Base-by-base conservation (phyloP, 2,113 vertebrate genomes). In the Ginglymostoma cirratum region DNA sequence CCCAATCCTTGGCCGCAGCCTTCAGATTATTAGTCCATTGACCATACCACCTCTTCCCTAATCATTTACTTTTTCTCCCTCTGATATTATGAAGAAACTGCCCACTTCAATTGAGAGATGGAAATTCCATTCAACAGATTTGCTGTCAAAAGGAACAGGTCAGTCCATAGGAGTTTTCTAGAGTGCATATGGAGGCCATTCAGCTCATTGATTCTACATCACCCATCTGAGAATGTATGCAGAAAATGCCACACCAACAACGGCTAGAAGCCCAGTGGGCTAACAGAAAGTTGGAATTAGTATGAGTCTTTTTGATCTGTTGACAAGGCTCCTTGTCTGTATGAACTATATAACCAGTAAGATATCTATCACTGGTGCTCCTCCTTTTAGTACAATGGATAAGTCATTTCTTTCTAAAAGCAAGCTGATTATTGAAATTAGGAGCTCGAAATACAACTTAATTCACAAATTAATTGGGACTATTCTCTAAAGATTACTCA, bases 341-440 rank as follows among this genome's bases (percentile, higher is more conserved):
- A 96, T 98, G 98, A 98, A 97, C 98, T 98, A 96, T 98, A 96
- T 97, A 97, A 96, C 98, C 98, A 98, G 98, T 98, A 98, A 98
- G 97, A 98, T 98, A 98, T 98, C 98, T 98, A 97, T 98, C 98
- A 19, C 97, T 98, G 98, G 98, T 97, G 98, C 38, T 45, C 21
- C 96, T 72, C 98, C 97, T 98, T 97, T 97, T 98, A 98, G 98
- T 97, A 98, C 98, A 98, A 98, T 98, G 98, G 98, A 97, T 98
- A 98, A 98, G 98, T 98, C 98, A 97, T 97, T 98, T 98, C 97
- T 98, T 97, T 98, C 97, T 98, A 17, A 90, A 90, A 61, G 34
- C 87, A 90, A 61, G 52, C 34, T 61, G 27, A 52, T 0, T 90
- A 90, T 17, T 90, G 52, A 90, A 90, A 90, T 8, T 87, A 87